These are phyloP conservation scores for Acridotheres tristis DNA, from an alignment of 2,797 vertebrate species.

Conservation along the genomic window DNA sequence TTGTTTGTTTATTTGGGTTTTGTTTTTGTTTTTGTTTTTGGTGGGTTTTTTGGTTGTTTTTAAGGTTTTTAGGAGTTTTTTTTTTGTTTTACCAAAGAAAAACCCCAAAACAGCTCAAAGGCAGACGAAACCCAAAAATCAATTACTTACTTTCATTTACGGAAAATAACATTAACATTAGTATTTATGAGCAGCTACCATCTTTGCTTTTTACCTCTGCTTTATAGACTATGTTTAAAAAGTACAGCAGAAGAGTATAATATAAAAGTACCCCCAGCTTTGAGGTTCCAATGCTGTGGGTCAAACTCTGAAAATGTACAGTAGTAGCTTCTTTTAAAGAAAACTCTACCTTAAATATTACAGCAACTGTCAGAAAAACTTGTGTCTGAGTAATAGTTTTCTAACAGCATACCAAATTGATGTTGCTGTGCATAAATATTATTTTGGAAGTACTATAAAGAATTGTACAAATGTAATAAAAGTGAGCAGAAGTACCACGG, in stretches of 20 bases:
- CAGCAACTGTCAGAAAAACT: neutral
- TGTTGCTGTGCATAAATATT: neutral
- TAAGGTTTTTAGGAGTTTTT: accelerated
- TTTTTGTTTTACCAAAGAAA: neutral
- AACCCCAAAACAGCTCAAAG: neutral
- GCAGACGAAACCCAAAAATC: neutral
- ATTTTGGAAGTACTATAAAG: neutral
- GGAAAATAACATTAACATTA: neutral
- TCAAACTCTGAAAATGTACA: neutral
- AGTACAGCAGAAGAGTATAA: neutral
- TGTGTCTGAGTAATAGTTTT: neutral
- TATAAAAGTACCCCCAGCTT: neutral
- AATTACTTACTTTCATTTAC: neutral
- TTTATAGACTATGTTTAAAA: neutral
- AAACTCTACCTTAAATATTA: neutral
- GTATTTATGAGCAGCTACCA: neutral
- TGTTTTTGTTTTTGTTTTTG: accelerated
- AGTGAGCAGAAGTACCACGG: neutral
- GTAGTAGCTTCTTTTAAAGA: neutral
- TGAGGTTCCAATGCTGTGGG: neutral
- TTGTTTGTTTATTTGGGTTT: neutral
- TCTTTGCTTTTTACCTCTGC: neutral
- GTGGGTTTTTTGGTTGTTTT: neutral
- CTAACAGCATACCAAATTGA: neutral
- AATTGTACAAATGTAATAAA: neutral